These are phyloP conservation scores for Conistra vaccinii DNA, from an alignment of 2,888 invertebrate genomes.

Conservation along the genomic window DNA sequence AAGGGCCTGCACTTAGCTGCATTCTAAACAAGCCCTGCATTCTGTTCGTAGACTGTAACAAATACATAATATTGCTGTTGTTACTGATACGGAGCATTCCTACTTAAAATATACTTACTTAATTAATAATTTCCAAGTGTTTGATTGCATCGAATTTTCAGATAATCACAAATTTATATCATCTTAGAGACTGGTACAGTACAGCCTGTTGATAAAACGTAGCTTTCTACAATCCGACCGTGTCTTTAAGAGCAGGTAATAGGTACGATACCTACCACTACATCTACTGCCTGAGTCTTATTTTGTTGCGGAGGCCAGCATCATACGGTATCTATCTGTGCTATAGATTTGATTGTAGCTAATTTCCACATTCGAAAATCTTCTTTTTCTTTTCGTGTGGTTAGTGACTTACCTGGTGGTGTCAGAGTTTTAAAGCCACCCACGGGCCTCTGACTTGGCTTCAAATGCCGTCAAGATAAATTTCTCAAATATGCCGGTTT, in stretches of 20 bases:
- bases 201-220: background rate
- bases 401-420: no score
- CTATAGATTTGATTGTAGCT: background rate
- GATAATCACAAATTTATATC: background rate
- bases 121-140: background rate
- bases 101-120: background rate
- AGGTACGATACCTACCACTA: background rate
- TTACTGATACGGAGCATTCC: background rate
- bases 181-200: no score
- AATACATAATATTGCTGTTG: constrained; percentile 25
- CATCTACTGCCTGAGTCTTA: background rate
- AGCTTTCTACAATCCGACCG: background rate
- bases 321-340: no score
- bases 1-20: constrained; percentile 61
- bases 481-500: no score
- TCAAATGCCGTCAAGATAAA: no score
- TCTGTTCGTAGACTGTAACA: constrained; percentile 39
- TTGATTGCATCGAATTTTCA: background rate
- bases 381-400: no score
- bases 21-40: constrained; percentile 58
- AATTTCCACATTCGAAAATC: background rate
- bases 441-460: no score
- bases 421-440: no score
- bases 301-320: background rate
- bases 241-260: background rate